Evolutionary conservation across 2,888 invertebrate genomes (phyloP), one percentile per base, ranked within the genome.

Genomic region (Scaptodrosophila latifasciaeformis): DNA sequence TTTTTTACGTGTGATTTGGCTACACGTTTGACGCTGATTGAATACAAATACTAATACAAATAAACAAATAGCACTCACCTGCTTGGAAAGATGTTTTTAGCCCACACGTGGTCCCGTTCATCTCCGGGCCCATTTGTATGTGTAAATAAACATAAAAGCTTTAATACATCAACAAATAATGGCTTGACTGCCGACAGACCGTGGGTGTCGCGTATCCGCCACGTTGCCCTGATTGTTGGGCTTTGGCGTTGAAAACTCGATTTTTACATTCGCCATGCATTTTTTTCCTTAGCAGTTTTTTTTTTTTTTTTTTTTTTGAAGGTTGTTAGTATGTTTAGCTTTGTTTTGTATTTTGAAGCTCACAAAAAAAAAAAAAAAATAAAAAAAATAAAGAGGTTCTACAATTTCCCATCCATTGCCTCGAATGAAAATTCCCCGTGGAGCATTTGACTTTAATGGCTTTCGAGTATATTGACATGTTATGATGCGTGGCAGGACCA

Each of bases 401-500:
- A n/a, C n/a, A n/a, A n/a, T n/a, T n/a, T n/a, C n/a, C 29, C 21
- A 31, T 55, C 24, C 48, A 49, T 35, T 52, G 58, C 61, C 57
- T 58, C n/a, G n/a, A n/a, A n/a, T 63, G 48, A 54, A 59, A 67
- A 72, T 66, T 74, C 80, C 78, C 78, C 59, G 57, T 65, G 65
- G 82, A 66, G 70, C 70, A 65, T 78, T 83, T 70, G 76, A 72
- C 79, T 81, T 72, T 82, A 76, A 82, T 82, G 72, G 70, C 67
- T 54, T 60, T 57, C 27, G 64, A 60, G 70, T 72, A 69, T 72
- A 79, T 81, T 72, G 79, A 78, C 82, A 83, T 72, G 76, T 78
- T 83, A 82, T 81, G 82, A 82, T 65, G 79, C 70, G 72, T 77
- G 66, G 78, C 81, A 48, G 57, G 58, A 24, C 34, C 54, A 47